Base-by-base conservation (phyloP, 2,888 invertebrate species). In the Argynnis bischoffii region DNA sequence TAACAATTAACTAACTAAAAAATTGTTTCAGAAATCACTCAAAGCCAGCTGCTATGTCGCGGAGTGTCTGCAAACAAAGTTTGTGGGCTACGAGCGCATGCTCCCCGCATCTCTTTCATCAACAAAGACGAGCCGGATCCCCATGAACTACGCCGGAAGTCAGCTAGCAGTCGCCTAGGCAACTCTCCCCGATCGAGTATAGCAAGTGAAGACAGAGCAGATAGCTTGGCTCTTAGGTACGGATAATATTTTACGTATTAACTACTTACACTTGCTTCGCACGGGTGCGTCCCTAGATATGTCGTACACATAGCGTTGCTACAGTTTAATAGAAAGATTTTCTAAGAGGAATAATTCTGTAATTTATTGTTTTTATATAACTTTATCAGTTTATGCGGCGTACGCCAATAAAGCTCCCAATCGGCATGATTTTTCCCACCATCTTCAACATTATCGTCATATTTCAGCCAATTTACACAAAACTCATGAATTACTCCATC, bases 181-280 rank as follows among this genome's bases (percentile, higher is more conserved):
- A 87, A 81, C 74, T 92, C 93, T 0, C 93, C 93, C 0, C 77
- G 94, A 31, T 79, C 87, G 18, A 93, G 93, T 67, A 87, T 93
- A 41, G 90, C 93, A 0, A 89, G 90, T 50, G 92, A 92, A 15
- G 93, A 93, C 13, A 76, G 90, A 64, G 74, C 79, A 11, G 92
- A 95, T 81, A 95, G 95, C 15, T 86, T 95, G 15, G 90, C 94
- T 21, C 88, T 95, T 35, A 94, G 95, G 95, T 95, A 84, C 79
- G 82, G 2, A 35, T 35, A 6, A 26, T 3, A 26, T 26, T 4
- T 26, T 26, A 26, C 4, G 26, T 26, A 26, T 26, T 26, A 26
- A 26, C 26, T 26, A 26, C 26, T 26, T 26, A 26, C 26, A 3
- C 26, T 26, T 5, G 0, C 26, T 26, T 26, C 26, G 26, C 26